phyloP scores from a whole-genome alignment of 2,888 invertebrate species.

The Morpho deidamia region DNA sequence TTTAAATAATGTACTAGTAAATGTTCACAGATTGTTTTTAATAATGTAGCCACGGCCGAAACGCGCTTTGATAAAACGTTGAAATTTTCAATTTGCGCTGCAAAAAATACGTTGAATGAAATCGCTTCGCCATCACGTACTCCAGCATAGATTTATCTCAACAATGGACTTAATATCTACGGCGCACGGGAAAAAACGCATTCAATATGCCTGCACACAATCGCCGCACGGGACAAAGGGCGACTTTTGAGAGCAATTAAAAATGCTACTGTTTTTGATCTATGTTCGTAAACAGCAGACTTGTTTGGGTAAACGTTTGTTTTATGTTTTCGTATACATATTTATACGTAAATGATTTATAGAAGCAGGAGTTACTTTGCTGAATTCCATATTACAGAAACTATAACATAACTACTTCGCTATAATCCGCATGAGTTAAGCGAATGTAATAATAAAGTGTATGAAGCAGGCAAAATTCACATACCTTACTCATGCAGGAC shows the following conservation, averaged over 20 bases:
- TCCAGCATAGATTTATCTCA: slow-evolving; percentile 15
- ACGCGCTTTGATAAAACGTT: slow-evolving; percentile 2
- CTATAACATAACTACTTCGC: too few relatives aligned
- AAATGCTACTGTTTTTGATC: slow-evolving; percentile 17
- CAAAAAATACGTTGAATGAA: slow-evolving; percentile 14
- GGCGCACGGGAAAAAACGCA: slow-evolving; percentile 21
- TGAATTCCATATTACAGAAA: too few relatives aligned
- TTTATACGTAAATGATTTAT: too few relatives aligned
- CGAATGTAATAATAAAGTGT: too few relatives aligned
- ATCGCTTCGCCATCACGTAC: slow-evolving; percentile 8
- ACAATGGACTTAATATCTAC: slow-evolving; percentile 24
- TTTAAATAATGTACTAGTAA: too few relatives aligned
- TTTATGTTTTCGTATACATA: too few relatives aligned
- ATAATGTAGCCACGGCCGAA: not conserved
- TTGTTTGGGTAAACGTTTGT: not conserved
- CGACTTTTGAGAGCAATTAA: slow-evolving; percentile 20
- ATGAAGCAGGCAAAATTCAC: too few relatives aligned
- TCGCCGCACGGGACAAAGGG: slow-evolving; percentile 15
- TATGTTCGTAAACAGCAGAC: slow-evolving; percentile 5
- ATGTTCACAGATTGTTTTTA: not conserved
- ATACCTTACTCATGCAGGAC: too few relatives aligned
- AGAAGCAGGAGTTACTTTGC: too few relatives aligned
- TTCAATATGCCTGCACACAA: slow-evolving; percentile 17
- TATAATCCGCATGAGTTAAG: too few relatives aligned
- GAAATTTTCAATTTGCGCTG: slow-evolving; percentile 11